Conservation (phyloP, 1,140 invertebrate genomes). For the Delia radicum region DNA sequence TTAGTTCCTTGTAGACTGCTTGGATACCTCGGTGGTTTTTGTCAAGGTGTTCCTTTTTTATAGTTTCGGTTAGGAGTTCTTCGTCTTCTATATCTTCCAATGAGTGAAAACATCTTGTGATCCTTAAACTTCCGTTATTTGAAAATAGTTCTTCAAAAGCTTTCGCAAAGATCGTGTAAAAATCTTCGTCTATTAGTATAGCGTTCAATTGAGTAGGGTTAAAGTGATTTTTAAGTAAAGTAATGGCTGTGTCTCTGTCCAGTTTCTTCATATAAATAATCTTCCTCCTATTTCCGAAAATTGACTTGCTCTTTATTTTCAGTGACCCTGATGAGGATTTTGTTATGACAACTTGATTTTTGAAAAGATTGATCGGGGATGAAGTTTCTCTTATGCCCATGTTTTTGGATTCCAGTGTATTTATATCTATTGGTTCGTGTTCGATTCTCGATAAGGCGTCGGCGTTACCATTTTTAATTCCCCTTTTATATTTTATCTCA, state of each 20-base stretch:
- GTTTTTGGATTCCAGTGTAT: not conserved
- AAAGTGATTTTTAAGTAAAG: too few species aligned
- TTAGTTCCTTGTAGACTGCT: too few species aligned
- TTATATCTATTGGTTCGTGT: not conserved
- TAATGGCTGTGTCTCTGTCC: not conserved
- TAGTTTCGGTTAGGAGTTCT: too few species aligned
- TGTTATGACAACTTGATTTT: not conserved
- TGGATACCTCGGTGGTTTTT: slow-evolving; percentile 18
- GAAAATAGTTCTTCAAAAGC: too few species aligned
- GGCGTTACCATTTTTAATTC: not conserved
- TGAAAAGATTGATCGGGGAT: not conserved
- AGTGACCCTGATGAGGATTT: not conserved
- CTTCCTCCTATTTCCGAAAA: not conserved
- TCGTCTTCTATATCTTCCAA: not conserved
- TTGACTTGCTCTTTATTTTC: not conserved
- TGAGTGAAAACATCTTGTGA: too few species aligned
- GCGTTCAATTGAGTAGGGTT: too few species aligned
- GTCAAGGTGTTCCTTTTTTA: too few species aligned
- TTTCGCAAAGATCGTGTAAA: too few species aligned
- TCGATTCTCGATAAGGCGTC: not conserved
- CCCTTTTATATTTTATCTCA: not conserved
- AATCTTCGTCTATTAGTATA: too few species aligned
- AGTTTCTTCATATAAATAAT: not conserved
- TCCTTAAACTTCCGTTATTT: too few species aligned
- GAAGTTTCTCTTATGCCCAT: not conserved